Base-by-base conservation (phyloP, 2,113 vertebrate genomes). In the Lepus americanus region DNA sequence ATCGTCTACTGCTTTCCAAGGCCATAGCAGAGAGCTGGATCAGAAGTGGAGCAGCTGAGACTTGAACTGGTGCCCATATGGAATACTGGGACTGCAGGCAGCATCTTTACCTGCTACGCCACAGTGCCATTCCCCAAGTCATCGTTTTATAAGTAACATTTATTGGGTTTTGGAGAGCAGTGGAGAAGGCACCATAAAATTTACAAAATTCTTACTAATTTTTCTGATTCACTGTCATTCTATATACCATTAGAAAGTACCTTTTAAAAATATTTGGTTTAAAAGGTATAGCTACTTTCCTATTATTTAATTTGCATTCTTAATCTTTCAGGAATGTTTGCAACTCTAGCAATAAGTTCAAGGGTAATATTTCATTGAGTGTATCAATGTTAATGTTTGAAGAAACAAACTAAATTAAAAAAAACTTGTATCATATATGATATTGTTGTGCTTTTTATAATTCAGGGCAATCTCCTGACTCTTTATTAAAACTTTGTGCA, bases 161-260 rank as follows among this genome's bases (percentile, higher is more conserved):
- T 80, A 39, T 33, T 96, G 84, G 39, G 16, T 87, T 76, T 93
- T 51, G 70, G 19, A 94, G 72, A 88, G 51, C 80, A 10, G n/a
- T 81, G 29, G 67, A 66, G 27, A 83, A 80, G 31, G 16, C 36
- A n/a, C 69, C 59, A 89, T 59, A 89, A 63, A 20, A 44, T 3
- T 81, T 76, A 86, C 17, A 1, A 25, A 36, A 55, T 44, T 81
- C 92, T 88, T 80, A 83, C 9, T 25, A 44, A 27, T 73, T 82
- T 94, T 85, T 84, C 10, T 77, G 67, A 81, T 85, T 92, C 49
- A 90, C 29, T 53, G 12, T 95, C 36, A 76, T 87, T 72, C n/a
- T 70, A 2, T 64, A 85, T 63, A n/a, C 22, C 19, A 84, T 51
- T 87, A 59, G 53, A 84, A 92, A 87, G 53, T 63, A 49, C 9